phyloP scores from a whole-genome alignment of 2,888 invertebrate species.

The Orchestes rusci region DNA sequence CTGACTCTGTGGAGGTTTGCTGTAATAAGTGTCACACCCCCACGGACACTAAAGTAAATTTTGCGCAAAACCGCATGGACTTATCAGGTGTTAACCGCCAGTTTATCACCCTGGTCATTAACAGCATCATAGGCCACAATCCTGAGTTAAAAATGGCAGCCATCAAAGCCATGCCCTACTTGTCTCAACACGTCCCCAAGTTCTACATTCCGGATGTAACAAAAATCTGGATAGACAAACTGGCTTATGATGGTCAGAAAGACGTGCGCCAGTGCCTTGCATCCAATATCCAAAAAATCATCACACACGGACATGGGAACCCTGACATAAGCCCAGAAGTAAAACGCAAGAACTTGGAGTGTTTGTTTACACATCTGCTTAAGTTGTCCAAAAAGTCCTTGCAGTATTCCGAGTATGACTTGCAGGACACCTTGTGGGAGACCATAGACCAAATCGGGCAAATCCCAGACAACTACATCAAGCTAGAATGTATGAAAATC shows the following conservation, averaged over 20 bases:
- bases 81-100: slow-evolving; percentile 16
- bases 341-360: too few species aligned
- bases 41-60: slow-evolving; percentile 13
- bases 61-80: slow-evolving; percentile 28
- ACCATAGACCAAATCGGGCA: slow-evolving; percentile 48
- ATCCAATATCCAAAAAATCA: too few species aligned
- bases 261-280: slow-evolving; percentile 5
- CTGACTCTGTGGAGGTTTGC: slow-evolving; percentile 19
- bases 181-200: slow-evolving; percentile 43
- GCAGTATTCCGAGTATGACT: slow-evolving; percentile 46
- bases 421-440: slow-evolving; percentile 50
- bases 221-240: slow-evolving; percentile 44
- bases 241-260: slow-evolving; percentile 11
- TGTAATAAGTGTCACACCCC: slow-evolving; percentile 28
- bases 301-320: slow-evolving; percentile 21
- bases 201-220: slow-evolving; percentile 41
- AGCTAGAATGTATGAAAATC: slow-evolving; percentile 43
- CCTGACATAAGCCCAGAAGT: slow-evolving; percentile 31
- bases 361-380: slow-evolving; percentile 46
- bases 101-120: slow-evolving; percentile 28
- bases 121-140: slow-evolving; percentile 27
- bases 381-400: slow-evolving; percentile 47
- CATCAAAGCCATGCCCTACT: slow-evolving; percentile 40
- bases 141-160: slow-evolving; percentile 36
- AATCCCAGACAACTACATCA: slow-evolving; percentile 20